Evolutionary conservation across 2,113 vertebrate species (phyloP).

Genomic region (Tragulus kanchil): DNA sequence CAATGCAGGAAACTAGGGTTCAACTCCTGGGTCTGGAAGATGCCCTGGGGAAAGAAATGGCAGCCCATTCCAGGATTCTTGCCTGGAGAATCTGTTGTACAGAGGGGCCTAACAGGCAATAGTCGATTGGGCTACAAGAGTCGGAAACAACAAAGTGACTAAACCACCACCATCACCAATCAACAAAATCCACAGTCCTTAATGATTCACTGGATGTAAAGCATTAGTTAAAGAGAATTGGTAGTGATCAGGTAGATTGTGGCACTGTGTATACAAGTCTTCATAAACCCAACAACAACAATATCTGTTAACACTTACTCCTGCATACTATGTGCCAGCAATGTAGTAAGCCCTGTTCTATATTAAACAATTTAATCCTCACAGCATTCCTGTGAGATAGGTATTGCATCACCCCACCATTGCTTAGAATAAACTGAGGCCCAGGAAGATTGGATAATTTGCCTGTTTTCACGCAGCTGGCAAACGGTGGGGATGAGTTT

Average conservation of each 20-base stretch:
- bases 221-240: not conserved
- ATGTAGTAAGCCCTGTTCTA: not conserved
- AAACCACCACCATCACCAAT: not conserved
- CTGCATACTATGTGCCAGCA: not conserved
- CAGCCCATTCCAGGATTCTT: too few species aligned
- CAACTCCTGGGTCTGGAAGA: too few species aligned
- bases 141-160: too few species aligned
- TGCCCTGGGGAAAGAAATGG: too few species aligned
- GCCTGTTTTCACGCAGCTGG: not conserved
- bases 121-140: too few species aligned
- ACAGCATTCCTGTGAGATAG: not conserved
- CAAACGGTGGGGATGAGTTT: not conserved
- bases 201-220: not conserved
- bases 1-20: too few species aligned
- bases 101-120: too few species aligned
- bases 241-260: too few species aligned
- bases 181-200: not conserved
- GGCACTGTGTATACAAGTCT: not conserved
- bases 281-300: not conserved
- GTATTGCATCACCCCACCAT: not conserved
- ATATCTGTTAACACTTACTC: not conserved
- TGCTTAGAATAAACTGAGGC: not conserved
- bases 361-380: not conserved
- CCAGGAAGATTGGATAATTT: not conserved
- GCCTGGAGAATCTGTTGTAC: too few species aligned